phyloP scores from a whole-genome alignment of 2,113 vertebrate genomes.

The Rana temporaria region DNA sequence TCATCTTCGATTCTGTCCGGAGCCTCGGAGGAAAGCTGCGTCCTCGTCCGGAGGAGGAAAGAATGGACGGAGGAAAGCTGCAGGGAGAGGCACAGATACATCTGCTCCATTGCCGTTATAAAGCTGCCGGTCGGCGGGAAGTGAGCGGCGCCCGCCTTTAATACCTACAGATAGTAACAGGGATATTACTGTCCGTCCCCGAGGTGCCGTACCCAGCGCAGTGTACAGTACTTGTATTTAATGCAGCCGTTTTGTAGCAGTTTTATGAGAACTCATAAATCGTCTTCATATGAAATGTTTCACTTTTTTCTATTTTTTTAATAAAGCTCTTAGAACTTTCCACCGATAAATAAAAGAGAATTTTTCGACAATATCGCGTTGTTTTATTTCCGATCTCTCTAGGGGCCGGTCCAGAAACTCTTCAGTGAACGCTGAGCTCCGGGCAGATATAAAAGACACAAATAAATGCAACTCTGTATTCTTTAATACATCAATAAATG shows the following conservation, averaged over 20 bases:
- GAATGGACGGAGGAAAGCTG: constrained; percentile 65
- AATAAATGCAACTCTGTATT: no score
- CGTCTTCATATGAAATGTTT: no score
- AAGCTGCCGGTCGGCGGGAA: neutral
- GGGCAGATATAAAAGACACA: no score
- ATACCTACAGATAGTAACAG: neutral
- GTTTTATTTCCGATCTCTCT: no score
- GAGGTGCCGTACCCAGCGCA: neutral
- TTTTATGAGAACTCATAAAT: no score
- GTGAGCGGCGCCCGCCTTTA: neutral
- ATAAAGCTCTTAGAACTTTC: no score
- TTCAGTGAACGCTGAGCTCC: no score
- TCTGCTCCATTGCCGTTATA: constrained; percentile 66
- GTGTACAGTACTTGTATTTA: neutral
- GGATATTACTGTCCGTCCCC: constrained; percentile 8
- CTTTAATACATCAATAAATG: no score
- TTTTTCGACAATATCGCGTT: no score
- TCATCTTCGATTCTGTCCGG: neutral
- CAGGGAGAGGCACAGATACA: constrained; percentile 64
- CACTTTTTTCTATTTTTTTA: no score
- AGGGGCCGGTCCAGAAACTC: no score
- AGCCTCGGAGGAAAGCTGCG: constrained; percentile 62
- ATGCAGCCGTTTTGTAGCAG: neutral
- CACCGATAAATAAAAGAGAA: no score
- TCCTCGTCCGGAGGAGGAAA: constrained; percentile 65